Base-by-base conservation (phyloP, 1,140 invertebrate genomes). In the Nasonia vitripennis region DNA sequence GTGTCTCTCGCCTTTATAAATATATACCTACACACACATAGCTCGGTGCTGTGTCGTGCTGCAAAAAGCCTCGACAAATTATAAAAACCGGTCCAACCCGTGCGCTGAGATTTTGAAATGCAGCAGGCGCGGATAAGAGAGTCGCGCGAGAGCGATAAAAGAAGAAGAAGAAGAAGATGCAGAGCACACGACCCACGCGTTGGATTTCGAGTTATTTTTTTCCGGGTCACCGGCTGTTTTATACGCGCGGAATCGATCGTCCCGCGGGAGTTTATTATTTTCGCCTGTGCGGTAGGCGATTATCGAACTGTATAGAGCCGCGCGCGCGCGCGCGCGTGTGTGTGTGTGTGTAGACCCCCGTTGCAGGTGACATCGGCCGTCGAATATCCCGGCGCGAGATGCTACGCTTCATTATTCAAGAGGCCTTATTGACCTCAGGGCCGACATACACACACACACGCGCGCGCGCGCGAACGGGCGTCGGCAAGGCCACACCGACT, bases 401-500 rank as follows among this genome's bases (percentile, higher is more conserved):
- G 85, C 45, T 84, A 5, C 71, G n/a, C 74, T 90, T 87, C 86
- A 87, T 89, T 90, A 89, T 90, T 89, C 71, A 89, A 87, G 78
- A 80, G 51, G 31, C 83, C 80, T 83, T 86, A 88, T 89, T 85
- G 89, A 89, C 86, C 80, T 79, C 37, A 78, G 23, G 83, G 81
- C 73, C 74, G 82, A 74, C 87, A 74, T 14, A 31, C 27, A 34
- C 37, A 31, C 48, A 23, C 68, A 23, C 7, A 12, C 68, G 11
- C 9, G 11, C 7, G 11, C 9, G 11, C 7, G 4, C 37, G 1
- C 7, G 5, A 5, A 41, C 1, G 27, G 34, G 34, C 41, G 41
- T 45, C 41, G 41, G 51, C 88, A 90, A 90, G 89, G 89, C 79
- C 83, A 85, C 83, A 85, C 70, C 80, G 55, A 80, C 82, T 84